Conservation (phyloP, 2,113 vertebrate genomes). For the Corythoichthys intestinalis region DNA sequence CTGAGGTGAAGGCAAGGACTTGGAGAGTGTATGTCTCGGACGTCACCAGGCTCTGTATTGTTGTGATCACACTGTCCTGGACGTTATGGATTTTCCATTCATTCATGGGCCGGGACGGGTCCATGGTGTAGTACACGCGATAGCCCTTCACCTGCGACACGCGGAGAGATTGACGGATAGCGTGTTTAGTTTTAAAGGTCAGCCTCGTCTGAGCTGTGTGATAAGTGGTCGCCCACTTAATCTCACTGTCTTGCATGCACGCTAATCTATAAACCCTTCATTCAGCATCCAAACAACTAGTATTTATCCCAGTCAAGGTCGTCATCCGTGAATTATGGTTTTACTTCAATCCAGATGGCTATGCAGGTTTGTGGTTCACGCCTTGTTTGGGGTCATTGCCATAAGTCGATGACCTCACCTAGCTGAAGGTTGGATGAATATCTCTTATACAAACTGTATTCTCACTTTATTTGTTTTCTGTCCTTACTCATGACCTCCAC, state of each 20-base stretch:
- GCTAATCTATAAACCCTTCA: constrained; percentile 50
- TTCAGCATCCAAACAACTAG: constrained; percentile 23
- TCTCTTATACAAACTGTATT: constrained; percentile 23
- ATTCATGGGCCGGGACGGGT: constrained; percentile 84
- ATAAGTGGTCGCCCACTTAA: constrained; percentile 30
- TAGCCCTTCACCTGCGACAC: constrained; percentile 85
- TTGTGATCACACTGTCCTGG: constrained; percentile 92
- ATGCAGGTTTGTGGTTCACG: constrained; percentile 26
- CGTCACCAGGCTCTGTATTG: constrained; percentile 85
- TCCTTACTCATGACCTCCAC: constrained; percentile 22
- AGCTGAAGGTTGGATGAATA: constrained; percentile 8
- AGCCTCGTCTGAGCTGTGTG: constrained; percentile 16
- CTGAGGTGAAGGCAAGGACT: constrained; percentile 94
- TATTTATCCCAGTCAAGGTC: constrained; percentile 28
- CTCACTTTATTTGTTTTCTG: constrained; percentile 5
- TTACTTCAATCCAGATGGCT: constrained; percentile 31
- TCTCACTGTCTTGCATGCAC: constrained; percentile 28
- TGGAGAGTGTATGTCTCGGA: constrained; percentile 91
- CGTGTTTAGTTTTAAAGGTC: constrained; percentile 26
- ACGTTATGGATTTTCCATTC: constrained; percentile 97
- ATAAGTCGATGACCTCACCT: constrained; percentile 17
- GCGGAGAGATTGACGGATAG: constrained; percentile 3
- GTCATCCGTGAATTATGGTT: constrained; percentile 20
- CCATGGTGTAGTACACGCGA: constrained; percentile 94
- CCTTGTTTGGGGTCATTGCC: constrained; percentile 22